Conservation (phyloP, 2,888 invertebrate species). For the Nemotelus nigrinus region DNA sequence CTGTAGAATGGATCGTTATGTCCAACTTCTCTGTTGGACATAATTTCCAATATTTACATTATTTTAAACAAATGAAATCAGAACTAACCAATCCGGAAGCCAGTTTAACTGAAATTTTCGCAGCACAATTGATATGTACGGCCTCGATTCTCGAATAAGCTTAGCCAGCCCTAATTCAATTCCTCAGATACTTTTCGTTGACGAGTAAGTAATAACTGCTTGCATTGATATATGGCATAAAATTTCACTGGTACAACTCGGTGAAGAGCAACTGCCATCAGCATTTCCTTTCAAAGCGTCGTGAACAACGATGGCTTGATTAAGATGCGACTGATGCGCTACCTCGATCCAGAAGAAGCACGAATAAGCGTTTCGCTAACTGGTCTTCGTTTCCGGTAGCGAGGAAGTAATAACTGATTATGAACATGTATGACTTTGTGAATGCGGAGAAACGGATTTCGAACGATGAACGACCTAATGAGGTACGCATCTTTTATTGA, state of each 20-base stretch:
- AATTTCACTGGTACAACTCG: slow-evolving; percentile 28
- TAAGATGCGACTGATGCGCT: slow-evolving; percentile 26
- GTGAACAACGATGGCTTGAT: slow-evolving; percentile 17
- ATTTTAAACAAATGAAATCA: no score
- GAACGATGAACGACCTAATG: neutral
- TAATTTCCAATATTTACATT: no score
- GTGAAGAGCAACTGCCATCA: slow-evolving; percentile 6
- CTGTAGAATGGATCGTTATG: no score
- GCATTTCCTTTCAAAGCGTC: slow-evolving; percentile 14
- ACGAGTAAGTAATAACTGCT: slow-evolving; percentile 13
- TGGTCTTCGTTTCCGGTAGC: slow-evolving; percentile 17
- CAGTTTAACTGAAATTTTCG: no score
- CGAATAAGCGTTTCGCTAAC: slow-evolving; percentile 23
- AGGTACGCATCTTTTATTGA: neutral
- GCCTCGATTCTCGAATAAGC: no score
- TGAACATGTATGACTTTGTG: slow-evolving; percentile 1
- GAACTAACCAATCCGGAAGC: no score
- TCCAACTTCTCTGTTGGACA: no score
- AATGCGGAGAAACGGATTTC: neutral
- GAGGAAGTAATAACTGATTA: slow-evolving; percentile 29
- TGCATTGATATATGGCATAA: slow-evolving; percentile 18
- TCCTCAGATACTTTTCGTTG: neutral
- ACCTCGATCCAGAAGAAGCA: slow-evolving; percentile 1
- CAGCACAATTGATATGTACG: no score
- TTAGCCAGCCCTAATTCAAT: no score